A percentile compares a stretch with the other conserved stretches of the same genome.
Evolutionary conservation across 1,140 invertebrate genomes (phyloP).

Genomic region (Eriocheir sinensis): DNA sequence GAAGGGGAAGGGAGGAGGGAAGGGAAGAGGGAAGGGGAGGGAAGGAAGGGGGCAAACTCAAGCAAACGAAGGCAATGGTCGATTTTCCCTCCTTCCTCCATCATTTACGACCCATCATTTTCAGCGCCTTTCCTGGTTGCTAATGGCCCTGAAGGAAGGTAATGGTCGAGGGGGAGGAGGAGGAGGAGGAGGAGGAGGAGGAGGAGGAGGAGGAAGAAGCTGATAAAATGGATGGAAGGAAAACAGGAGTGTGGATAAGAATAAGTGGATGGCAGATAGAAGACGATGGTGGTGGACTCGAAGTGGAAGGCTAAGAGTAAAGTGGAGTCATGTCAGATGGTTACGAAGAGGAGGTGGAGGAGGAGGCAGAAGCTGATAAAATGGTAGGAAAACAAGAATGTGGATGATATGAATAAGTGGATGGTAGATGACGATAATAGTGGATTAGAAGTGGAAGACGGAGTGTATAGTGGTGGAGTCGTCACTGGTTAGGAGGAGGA

Average conservation of each 20-base stretch:
- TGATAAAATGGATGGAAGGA: not conserved
- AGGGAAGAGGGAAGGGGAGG: not conserved
- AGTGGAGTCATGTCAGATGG: not conserved
- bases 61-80: too few relatives aligned
- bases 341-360: not conserved
- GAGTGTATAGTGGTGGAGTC: too few relatives aligned
- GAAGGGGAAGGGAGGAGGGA: not conserved
- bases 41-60: not conserved
- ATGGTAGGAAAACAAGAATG: too few relatives aligned
- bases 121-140: not conserved
- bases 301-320: not conserved
- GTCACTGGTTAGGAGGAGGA: too few relatives aligned
- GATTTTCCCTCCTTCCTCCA: too few relatives aligned
- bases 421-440: too few relatives aligned
- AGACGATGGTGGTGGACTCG: not conserved
- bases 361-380: not conserved
- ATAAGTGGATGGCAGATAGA: not conserved
- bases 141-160: not conserved
- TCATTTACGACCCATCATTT: not conserved
- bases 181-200: not conserved
- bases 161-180: not conserved
- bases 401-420: too few relatives aligned
- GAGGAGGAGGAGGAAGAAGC: not conserved
- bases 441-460: too few relatives aligned
- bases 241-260: not conserved